These are phyloP conservation scores for Nemopilema nomurai DNA, from an alignment of 30 jellyfish, hydroid and myxozoan species.

Conservation along the genomic window DNA sequence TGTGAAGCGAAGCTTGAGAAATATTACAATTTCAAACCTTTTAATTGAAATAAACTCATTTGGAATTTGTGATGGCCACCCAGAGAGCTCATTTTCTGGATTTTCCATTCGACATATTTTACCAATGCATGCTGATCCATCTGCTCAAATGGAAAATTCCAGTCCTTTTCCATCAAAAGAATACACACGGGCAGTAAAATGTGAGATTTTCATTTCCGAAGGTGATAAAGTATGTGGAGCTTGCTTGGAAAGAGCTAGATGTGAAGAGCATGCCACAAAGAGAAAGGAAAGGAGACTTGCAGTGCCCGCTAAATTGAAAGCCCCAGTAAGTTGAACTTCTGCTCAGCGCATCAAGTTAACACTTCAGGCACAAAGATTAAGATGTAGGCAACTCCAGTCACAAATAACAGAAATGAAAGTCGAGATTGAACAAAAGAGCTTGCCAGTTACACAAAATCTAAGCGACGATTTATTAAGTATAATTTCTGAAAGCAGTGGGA, in stretches of 20 bases:
- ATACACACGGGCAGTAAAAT: slow-evolving; percentile 26
- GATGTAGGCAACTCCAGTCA: slow-evolving; percentile 24
- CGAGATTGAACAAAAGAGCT: slow-evolving; percentile 1
- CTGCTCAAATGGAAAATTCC: slow-evolving; percentile 16
- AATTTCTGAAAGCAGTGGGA: slow-evolving; percentile 17
- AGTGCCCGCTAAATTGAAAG: slow-evolving; percentile 46
- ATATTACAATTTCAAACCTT: too few species aligned
- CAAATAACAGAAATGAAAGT: slow-evolving; percentile 1
- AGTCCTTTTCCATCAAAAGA: slow-evolving; percentile 27
- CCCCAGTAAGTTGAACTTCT: slow-evolving; percentile 52
- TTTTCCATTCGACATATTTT: slow-evolving; percentile 7
- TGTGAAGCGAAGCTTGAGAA: too few species aligned
- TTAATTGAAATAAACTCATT: slow-evolving; percentile 1
- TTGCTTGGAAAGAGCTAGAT: slow-evolving; percentile 21
- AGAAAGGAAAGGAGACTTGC: slow-evolving; percentile 20
- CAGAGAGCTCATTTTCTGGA: slow-evolving; percentile 31
- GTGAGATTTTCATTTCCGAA: slow-evolving; percentile 14
- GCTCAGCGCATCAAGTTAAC: slow-evolving; percentile 56
- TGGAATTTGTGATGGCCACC: slow-evolving; percentile 15
- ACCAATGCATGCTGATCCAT: slow-evolving; percentile 26
- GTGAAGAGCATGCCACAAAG: slow-evolving; percentile 4
- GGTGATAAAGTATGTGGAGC: neutral
- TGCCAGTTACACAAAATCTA: slow-evolving; percentile 2
- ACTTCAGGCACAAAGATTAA: slow-evolving; percentile 44
- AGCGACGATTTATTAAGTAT: neutral